A percentile compares a stretch with the other conserved stretches of the same genome.
Conservation (phyloP, 2,888 invertebrate species). For the Erebia palarica region DNA sequence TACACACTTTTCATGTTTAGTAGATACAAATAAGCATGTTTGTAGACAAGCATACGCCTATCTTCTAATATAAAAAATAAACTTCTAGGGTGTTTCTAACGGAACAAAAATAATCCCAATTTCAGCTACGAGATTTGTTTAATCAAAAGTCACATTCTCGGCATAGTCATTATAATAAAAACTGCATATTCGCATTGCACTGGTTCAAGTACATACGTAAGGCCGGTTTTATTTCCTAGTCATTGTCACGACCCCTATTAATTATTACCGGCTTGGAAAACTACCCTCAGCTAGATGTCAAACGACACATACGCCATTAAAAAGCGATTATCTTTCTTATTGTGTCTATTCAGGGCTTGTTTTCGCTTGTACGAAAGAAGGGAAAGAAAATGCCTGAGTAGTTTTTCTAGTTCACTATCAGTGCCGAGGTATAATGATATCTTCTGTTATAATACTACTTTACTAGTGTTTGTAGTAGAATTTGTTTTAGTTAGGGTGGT, state of each 20-base stretch:
- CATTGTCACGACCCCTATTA: constrained; percentile 37
- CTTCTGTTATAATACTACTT: constrained; percentile 26
- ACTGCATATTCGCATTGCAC: constrained; percentile 25
- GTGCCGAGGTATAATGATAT: constrained; percentile 22
- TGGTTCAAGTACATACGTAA: constrained; percentile 8
- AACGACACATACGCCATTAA: constrained; percentile 13
- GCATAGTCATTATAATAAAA: background rate
- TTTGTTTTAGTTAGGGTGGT: background rate
- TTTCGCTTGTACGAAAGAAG: background rate
- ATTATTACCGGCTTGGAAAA: constrained; percentile 34
- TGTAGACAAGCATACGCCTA: too few relatives aligned
- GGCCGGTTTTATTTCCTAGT: constrained; percentile 23
- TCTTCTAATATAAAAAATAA: too few relatives aligned
- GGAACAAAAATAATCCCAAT: background rate
- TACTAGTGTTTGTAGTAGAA: constrained; percentile 16
- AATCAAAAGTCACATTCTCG: background rate
- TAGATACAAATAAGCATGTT: too few relatives aligned
- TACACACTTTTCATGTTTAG: too few relatives aligned
- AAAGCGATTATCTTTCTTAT: background rate
- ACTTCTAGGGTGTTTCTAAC: too few relatives aligned
- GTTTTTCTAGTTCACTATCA: constrained; percentile 35
- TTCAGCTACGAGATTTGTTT: background rate
- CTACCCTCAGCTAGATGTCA: constrained; percentile 29
- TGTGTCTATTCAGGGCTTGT: background rate
- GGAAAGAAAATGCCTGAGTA: constrained; percentile 25